Percentiles rank a stretch among this genome's conserved stretches.
Conservation (phyloP, 2,113 vertebrate genomes). For the Nematolebias whitei region DNA sequence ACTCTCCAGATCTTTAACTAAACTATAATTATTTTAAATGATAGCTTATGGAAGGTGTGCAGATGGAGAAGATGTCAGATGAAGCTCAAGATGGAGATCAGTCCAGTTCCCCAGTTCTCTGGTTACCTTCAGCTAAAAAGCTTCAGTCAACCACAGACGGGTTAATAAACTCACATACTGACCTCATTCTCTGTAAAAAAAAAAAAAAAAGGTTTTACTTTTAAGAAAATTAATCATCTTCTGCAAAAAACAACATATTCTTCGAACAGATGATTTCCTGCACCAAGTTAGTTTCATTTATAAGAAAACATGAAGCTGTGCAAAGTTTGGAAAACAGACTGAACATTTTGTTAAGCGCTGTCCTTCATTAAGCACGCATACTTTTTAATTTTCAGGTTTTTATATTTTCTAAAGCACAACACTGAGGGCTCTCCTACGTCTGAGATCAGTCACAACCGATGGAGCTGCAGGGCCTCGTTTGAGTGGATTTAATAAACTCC, state of each 20-base stretch:
- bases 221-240: background rate
- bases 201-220: background rate
- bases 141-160: background rate
- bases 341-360: no score
- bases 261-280: background rate
- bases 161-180: background rate
- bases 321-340: background rate
- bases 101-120: conserved; percentile 12
- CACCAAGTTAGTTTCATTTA: no score
- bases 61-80: background rate
- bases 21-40: no score
- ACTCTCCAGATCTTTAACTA: no score
- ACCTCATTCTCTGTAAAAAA: background rate
- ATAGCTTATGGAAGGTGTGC: no score
- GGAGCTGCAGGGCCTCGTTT: background rate
- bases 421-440: conserved; percentile 56
- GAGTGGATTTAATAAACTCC: background rate
- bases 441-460: conserved; percentile 36
- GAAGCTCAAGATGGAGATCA: conserved; percentile 8
- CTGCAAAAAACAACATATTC: background rate
- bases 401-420: background rate
- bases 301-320: no score
- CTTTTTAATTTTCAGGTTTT: no score
- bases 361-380: no score
- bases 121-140: conserved; percentile 4